Evolutionary conservation across 2,113 vertebrate species (phyloP), one percentile per base, ranked within the genome.

Genomic region (Nannospalax galili): DNA sequence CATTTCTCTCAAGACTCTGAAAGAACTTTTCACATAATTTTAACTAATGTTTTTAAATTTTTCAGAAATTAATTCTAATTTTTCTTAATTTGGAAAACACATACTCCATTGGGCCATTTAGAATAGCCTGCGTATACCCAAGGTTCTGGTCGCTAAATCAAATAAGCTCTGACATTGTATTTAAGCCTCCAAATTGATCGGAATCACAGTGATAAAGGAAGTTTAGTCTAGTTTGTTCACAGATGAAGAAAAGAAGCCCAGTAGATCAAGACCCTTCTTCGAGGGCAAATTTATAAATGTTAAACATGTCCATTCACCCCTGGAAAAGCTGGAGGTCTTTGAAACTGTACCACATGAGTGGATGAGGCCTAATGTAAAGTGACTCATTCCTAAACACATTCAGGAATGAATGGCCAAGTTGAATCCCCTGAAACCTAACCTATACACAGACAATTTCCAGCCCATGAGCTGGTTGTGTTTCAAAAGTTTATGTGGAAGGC

Each of bases 401-500:
- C 85, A 95, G 73, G 78, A 96, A 91, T 70, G 88, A 48, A 2
- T 20, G n/a, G 93, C 96, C 88, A 88, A 85, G 79, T 75, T 52
- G 88, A 95, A 84, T 95, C 92, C 91, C 94, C 60, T 95, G 96
- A 95, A 95, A 89, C 92, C 60, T 95, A 94, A 95, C 88, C 88
- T 95, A 69, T 87, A 60, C 82, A 60, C 78, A 90, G 93, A 96
- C 40, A 74, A 42, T 95, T 92, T 96, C 91, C 95, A 95, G 73
- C 64, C 58, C 82, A 78, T 60, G 77, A 95, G 78, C 78, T 85
- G 90, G 78, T 96, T 96, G 86, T 91, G 89, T 94, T 97, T 97
- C 92, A 91, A 28, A 94, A 84, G 93, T 95, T 95, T 96, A 91
- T 95, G 75, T 96, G 92, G 95, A 85, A 97, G 91, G 92, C 96